Base-by-base conservation (phyloP, 2,113 vertebrate genomes). In the Dicaeum eximium region DNA sequence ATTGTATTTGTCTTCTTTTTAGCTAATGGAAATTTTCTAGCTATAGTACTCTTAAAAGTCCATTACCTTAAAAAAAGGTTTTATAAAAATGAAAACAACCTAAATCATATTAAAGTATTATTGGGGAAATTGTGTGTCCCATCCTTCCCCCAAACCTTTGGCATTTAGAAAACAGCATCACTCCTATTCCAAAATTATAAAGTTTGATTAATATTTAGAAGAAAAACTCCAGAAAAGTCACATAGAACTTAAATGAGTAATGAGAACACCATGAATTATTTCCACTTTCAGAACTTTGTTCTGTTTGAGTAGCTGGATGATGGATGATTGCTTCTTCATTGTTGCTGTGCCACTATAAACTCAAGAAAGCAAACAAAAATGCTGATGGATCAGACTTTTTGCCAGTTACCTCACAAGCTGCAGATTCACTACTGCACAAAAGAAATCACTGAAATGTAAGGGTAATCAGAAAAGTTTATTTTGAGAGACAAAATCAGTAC, bases 381-480 rank as follows among this genome's bases (percentile, higher is more conserved):
- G 91, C 94, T 96, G 94, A 95, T 86, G 92, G 78, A 83, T 92
- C 84, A 82, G 85, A 90, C 74, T 87, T 93, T 86, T 95, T 96
- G 84, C 91, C 93, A 88, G 95, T 95, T 95, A 97, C 92, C 95
- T 96, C 94, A 79, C 89, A 97, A 95, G 79, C 93, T 96, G 90
- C 81, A 95, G 77, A 95, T 95, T 95, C 74, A 62, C 72, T 71
- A 13, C 64, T 64, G 40, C 95, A 95, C 94, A 96, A 96, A 93
- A 97, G 95, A 94, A 97, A 97, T 96, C 93, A 96, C 78, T 88
- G 94, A 92, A 80, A 96, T 95, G 40, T 92, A 62, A 94, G 93
- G 48, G 72, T 71, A 97, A 96, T 96, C 95, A 97, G 87, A 93
- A 95, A 95, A 96, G 71, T 96, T 96, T 96, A 96, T 96, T 97